Percentiles rank a stretch among this genome's conserved stretches.
phyloP scores from a whole-genome alignment of 2,797 vertebrate genomes.

The Hylomyscus alleni region DNA sequence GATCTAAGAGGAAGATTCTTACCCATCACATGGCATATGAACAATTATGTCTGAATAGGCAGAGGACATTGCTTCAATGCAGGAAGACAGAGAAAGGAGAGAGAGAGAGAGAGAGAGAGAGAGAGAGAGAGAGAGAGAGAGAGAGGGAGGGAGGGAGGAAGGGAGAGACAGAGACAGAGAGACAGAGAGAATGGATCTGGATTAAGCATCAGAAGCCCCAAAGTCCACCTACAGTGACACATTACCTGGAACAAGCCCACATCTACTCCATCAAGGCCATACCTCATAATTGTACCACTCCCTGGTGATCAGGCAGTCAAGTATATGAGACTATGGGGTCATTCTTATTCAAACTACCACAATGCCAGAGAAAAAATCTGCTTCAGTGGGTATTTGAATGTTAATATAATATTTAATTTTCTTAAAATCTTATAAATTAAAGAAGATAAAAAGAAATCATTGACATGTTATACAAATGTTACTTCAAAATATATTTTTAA shows the following conservation, averaged over 20 bases:
- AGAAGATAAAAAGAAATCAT: background rate
- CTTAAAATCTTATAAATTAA: background rate
- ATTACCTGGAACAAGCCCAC: background rate
- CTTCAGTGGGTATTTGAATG: conserved; percentile 37
- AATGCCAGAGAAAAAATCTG: background rate
- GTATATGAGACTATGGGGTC: background rate
- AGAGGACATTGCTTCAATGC: background rate
- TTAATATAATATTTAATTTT: background rate
- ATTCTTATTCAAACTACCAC: background rate
- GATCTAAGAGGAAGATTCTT: background rate
- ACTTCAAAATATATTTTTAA: conserved; percentile 20
- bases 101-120: too few relatives aligned
- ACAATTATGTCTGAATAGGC: background rate
- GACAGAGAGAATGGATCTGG: too few relatives aligned
- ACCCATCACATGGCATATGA: background rate
- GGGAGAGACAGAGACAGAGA: too few relatives aligned
- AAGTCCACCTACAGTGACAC: background rate
- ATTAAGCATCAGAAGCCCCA: background rate
- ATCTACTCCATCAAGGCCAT: too few relatives aligned
- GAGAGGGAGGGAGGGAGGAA: too few relatives aligned
- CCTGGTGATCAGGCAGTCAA: background rate
- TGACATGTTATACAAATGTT: background rate
- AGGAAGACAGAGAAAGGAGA: too few relatives aligned
- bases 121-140: too few relatives aligned
- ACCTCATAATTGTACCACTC: background rate